These are phyloP conservation scores for Tetraneura akinire DNA, from an alignment of 1,140 invertebrate genomes.

Conservation along the genomic window DNA sequence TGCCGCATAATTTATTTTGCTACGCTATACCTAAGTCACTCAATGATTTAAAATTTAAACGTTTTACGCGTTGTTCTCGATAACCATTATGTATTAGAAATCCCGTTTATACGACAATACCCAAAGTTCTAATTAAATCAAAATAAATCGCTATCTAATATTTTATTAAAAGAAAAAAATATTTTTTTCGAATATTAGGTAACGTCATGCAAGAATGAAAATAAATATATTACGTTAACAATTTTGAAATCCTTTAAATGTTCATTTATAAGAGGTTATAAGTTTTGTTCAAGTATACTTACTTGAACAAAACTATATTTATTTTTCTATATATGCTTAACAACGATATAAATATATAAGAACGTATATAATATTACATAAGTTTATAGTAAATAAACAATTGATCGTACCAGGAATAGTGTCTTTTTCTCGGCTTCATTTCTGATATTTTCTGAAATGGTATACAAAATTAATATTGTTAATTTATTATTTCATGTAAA, in stretches of 20 bases:
- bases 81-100: no score
- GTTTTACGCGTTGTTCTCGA: no score
- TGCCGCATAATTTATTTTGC: not conserved
- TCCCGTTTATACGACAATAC: no score
- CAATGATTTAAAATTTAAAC: no score
- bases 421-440: constrained; percentile 47
- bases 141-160: no score
- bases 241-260: not conserved
- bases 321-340: not conserved
- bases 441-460: constrained; percentile 33
- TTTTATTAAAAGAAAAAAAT: no score
- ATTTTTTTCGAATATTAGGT: no score
- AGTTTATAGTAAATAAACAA: constrained; percentile 22
- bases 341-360: not conserved
- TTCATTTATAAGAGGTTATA: not conserved
- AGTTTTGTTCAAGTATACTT: no score
- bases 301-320: constrained; percentile 9
- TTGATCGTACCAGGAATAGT: constrained; percentile 41
- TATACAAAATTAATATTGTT: constrained; percentile 36
- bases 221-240: not conserved
- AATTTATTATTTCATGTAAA: not conserved
- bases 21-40: no score
- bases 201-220: no score
- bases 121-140: no score
- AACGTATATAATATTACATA: constrained; percentile 32